Evolutionary conservation across 2,888 invertebrate species (phyloP), one percentile per base, ranked within the genome.

Genomic region (Lymantria monacha): DNA sequence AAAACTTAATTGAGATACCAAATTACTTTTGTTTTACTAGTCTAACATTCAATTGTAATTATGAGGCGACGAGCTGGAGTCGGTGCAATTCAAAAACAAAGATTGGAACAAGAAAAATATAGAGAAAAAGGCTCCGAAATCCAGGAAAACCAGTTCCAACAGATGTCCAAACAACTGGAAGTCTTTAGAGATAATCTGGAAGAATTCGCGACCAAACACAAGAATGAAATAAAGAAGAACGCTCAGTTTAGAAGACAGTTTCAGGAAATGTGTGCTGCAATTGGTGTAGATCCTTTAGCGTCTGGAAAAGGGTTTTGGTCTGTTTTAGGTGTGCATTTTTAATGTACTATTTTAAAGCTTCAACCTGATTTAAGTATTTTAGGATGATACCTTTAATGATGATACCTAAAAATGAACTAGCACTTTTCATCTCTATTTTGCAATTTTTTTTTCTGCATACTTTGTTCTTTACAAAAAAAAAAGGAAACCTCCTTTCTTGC

Each of bases 231-330:
- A 42, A 95, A 95, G 63, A 98, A 98, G 81, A 97, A 99, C 81
- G 94, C 98, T 0, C 96, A 97, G 70, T 99, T 99, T 76, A 94
- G 99, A 36, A 93, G 96, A 48, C 98, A 99, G 83, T 99, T 99
- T 80, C 98, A 98, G 74, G 97, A 98, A 85, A 99, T 99, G 99
- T 99, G 99, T 86, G 97, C 99, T 0, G 96, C 98, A 0, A 99
- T 99, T 57, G 99, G 98, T 0, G 99, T 99, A 0, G 99, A 99
- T 84, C 99, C 99, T 0, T 84, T 99, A 46, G 98, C 99, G 0
- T 98, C 98, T 0, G 96, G 96, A 48, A 97, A 97, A 91, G 97
- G 99, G 0, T 99, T 99, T 85, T 99, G 99, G 99, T 98, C 97
- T 1, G 97, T 99, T 56, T 91, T 99, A 61, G 95, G 92, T 91